Conservation (phyloP, 2,113 vertebrate species). For the Hyaena hyaena region DNA sequence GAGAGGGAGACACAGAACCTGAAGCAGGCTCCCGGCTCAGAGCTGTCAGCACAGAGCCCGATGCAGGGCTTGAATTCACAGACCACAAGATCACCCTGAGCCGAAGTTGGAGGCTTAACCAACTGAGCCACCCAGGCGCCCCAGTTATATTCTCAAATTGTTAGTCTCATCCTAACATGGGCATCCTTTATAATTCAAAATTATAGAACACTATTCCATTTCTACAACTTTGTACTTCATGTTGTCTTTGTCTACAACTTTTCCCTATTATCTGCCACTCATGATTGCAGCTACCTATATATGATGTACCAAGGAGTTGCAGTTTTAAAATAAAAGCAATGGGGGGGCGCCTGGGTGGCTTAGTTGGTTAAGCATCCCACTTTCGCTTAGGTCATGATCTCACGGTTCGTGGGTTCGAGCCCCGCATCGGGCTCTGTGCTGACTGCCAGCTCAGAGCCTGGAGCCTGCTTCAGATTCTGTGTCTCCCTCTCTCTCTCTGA, state of each 20-base stretch:
- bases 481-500: too few relatives aligned
- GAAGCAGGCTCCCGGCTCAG: not conserved
- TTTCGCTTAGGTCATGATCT: too few relatives aligned
- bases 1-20: not conserved
- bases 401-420: too few relatives aligned
- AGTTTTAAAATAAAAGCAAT: not conserved
- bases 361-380: too few relatives aligned
- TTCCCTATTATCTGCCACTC: not conserved
- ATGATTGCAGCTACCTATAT: not conserved
- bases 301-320: not conserved
- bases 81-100: not conserved
- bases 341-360: not conserved
- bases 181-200: not conserved
- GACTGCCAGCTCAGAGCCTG: too few relatives aligned
- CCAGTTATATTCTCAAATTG: not conserved
- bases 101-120: not conserved
- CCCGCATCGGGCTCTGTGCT: too few relatives aligned
- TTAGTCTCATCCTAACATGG: not conserved
- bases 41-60: not conserved
- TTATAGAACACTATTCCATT: not conserved
- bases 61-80: not conserved
- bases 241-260: not conserved
- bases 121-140: not conserved
- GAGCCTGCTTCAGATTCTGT: too few relatives aligned
- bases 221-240: not conserved